phyloP scores from a whole-genome alignment of 2,797 vertebrate genomes.

The Artibeus jamaicensis region DNA sequence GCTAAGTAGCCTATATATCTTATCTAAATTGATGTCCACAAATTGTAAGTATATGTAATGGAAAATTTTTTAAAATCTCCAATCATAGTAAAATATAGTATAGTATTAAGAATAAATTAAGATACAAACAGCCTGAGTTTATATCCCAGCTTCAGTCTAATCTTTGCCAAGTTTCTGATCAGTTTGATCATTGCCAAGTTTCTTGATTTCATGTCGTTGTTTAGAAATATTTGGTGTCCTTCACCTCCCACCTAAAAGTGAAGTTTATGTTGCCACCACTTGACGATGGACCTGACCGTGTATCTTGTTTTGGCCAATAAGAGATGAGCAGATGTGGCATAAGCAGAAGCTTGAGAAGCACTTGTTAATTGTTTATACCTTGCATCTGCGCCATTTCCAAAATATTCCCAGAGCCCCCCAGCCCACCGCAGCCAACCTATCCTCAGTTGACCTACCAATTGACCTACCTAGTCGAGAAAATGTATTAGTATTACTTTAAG shows the following conservation, averaged over 20 bases:
- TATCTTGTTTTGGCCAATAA: neutral
- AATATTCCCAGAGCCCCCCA: neutral
- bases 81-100: neutral
- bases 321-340: neutral
- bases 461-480: neutral
- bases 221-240: neutral
- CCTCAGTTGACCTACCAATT: neutral
- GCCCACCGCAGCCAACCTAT: neutral
- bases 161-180: neutral
- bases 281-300: neutral
- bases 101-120: neutral
- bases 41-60: neutral
- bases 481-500: neutral
- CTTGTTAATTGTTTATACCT: neutral
- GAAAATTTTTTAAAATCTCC: neutral
- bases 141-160: neutral
- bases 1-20: neutral
- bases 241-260: neutral
- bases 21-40: neutral
- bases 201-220: neutral
- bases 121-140: neutral
- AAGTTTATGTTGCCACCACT: neutral
- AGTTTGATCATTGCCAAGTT: neutral
- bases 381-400: neutral
- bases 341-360: neutral